Evolutionary conservation across 2,888 invertebrate species (phyloP).

Genomic region (Cerastis rubricosa): DNA sequence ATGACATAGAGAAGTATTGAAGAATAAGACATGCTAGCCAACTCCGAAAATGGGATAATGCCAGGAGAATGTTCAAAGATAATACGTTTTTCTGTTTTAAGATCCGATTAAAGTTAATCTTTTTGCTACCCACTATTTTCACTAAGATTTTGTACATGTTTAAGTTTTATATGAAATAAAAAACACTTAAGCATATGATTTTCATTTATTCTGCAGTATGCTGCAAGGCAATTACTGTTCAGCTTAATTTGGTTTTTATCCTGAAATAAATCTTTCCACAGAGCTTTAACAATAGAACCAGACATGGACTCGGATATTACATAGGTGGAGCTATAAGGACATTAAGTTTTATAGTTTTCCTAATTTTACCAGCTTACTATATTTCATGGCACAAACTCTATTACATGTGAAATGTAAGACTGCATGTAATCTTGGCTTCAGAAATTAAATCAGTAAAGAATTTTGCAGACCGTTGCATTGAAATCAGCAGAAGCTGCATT

Average conservation of each 20-base stretch:
- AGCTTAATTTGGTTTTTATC: slow-evolving; percentile 12
- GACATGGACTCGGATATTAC: neutral
- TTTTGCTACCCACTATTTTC: neutral
- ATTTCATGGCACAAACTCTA: neutral
- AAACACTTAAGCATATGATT: neutral
- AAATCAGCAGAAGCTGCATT: too few relatives aligned
- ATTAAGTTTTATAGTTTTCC: neutral
- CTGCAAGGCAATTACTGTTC: neutral
- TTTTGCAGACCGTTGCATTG: too few relatives aligned
- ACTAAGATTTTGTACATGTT: neutral
- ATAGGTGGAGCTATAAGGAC: neutral
- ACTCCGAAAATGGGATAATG: too few relatives aligned
- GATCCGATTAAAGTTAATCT: too few relatives aligned
- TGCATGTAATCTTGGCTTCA: neutral
- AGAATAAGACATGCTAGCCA: too few relatives aligned
- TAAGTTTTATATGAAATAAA: neutral
- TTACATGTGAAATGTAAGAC: neutral
- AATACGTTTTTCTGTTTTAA: too few relatives aligned
- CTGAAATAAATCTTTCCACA: neutral
- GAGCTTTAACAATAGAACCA: slow-evolving; percentile 7
- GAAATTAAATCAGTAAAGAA: neutral
- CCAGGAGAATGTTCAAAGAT: too few relatives aligned
- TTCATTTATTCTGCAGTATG: neutral
- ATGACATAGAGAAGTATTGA: too few relatives aligned
- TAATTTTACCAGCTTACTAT: slow-evolving; percentile 4